Conservation (phyloP, 2,888 invertebrate genomes). For the Acleris literana region DNA sequence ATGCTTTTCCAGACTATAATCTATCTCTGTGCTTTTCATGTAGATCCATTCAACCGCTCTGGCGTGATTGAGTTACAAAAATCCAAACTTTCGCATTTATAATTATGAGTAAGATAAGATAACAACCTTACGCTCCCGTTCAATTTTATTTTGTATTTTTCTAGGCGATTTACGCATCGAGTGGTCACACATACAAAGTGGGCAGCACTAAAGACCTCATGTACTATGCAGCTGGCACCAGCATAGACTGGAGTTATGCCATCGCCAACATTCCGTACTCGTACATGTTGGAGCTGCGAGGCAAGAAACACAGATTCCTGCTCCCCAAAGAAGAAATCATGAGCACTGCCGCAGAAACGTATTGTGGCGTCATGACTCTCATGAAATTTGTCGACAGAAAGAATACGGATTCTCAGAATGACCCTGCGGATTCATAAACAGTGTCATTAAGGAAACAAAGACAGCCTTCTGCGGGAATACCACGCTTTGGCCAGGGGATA, state of each 20-base stretch:
- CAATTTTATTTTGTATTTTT: conserved; percentile 19
- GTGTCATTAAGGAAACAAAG: not conserved
- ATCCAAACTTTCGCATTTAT: too few species aligned
- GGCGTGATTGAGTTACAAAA: too few species aligned
- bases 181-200: conserved; percentile 70
- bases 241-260: conserved; percentile 74
- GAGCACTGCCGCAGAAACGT: conserved; percentile 57
- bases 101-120: too few species aligned
- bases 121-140: too few species aligned
- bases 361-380: conserved; percentile 59
- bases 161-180: conserved; percentile 65
- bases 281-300: conserved; percentile 73
- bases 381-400: conserved; percentile 65
- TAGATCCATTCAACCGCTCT: too few species aligned
- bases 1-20: too few species aligned
- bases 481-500: too few species aligned
- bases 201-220: conserved; percentile 77
- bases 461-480: too few species aligned
- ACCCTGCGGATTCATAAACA: not conserved
- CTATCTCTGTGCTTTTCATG: too few species aligned
- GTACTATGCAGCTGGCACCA: conserved; percentile 73
- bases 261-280: conserved; percentile 66
- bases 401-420: conserved; percentile 39
- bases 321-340: conserved; percentile 70
- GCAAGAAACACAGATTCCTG: conserved; percentile 67